Percentiles rank a stretch among this genome's conserved stretches.
These are phyloP conservation scores for Urocolius indicus DNA, from an alignment of 2,113 vertebrate genomes.

Conservation along the genomic window DNA sequence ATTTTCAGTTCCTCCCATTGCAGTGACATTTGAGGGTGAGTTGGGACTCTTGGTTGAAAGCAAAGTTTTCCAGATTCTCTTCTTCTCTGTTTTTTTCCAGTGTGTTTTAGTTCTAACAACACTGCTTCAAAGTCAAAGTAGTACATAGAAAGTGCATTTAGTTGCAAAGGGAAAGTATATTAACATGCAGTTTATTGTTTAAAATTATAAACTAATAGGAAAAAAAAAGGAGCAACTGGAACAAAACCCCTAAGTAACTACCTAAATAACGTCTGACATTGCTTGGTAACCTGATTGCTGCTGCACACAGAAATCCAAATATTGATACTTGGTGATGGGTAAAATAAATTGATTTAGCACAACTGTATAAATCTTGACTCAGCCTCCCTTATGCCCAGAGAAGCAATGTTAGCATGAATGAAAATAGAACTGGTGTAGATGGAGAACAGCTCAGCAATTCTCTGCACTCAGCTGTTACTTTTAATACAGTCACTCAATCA, in stretches of 20 bases:
- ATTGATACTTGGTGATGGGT: not conserved
- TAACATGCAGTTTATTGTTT: not conserved
- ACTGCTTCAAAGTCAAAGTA: not conserved
- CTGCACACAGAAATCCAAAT: not conserved
- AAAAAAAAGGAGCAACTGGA: not conserved
- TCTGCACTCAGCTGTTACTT: not conserved
- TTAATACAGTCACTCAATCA: not conserved
- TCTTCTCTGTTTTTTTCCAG: not conserved
- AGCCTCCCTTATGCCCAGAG: not conserved
- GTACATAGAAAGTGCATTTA: not conserved
- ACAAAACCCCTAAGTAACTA: not conserved
- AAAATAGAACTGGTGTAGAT: not conserved
- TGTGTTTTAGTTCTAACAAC: not conserved
- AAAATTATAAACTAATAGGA: not conserved
- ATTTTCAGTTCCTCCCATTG: not conserved
- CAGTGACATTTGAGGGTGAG: slow-evolving; percentile 1
- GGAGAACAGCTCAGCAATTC: not conserved
- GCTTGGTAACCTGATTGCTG: not conserved
- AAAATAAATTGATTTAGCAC: not conserved
- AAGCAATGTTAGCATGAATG: not conserved
- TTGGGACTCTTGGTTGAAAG: not conserved
- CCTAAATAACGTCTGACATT: not conserved
- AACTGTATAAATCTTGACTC: not conserved
- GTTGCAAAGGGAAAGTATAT: not conserved
- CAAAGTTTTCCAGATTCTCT: slow-evolving; percentile 13